phyloP scores from a whole-genome alignment of 2,113 vertebrate species.

The Arizona elegans region DNA sequence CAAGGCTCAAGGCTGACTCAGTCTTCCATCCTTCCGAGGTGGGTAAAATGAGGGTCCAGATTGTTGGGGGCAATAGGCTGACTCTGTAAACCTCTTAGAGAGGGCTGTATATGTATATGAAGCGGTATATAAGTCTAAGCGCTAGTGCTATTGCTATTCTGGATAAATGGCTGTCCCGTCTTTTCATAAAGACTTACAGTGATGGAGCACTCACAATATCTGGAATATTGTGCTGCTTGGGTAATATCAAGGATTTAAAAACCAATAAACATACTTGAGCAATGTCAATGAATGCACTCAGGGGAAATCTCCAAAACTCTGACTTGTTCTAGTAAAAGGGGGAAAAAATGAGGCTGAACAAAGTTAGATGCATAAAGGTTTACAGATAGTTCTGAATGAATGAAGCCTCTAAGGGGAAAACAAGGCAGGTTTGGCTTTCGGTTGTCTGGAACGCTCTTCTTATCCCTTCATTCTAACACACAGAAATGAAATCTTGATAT shows the following conservation, averaged over 20 bases:
- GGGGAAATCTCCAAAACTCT: background rate
- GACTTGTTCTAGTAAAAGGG: background rate
- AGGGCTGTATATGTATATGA: too few relatives aligned
- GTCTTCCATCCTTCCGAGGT: too few relatives aligned
- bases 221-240: background rate
- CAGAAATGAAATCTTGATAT: background rate
- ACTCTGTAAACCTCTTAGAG: too few relatives aligned
- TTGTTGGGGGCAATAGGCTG: too few relatives aligned
- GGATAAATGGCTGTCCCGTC: background rate
- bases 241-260: background rate
- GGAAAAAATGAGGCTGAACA: background rate
- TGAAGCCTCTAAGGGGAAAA: background rate
- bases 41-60: too few relatives aligned
- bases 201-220: background rate
- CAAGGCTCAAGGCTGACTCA: too few relatives aligned
- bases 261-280: background rate
- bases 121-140: too few relatives aligned
- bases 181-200: background rate
- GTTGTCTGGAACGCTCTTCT: background rate
- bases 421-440: background rate
- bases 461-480: background rate
- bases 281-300: background rate
- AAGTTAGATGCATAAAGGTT: background rate
- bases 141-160: background rate
- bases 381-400: background rate